These are phyloP conservation scores for Pediacus dermestoides DNA, from an alignment of 2,888 invertebrate species.

Conservation along the genomic window DNA sequence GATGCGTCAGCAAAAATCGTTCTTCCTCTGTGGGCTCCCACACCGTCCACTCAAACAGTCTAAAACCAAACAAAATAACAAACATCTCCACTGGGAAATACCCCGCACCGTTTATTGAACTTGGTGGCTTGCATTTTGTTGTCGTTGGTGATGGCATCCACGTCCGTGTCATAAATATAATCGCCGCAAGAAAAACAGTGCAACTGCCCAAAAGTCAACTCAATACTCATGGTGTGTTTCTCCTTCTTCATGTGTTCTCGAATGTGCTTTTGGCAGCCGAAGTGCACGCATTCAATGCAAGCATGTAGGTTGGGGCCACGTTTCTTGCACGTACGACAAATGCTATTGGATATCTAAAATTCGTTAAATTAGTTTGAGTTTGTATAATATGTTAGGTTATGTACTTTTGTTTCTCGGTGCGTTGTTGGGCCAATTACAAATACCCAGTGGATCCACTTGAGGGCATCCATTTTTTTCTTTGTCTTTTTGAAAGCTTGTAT, in stretches of 20 bases:
- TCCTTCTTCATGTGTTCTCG: conserved; percentile 78
- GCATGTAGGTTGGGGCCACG: conserved; percentile 78
- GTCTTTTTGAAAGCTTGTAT: conserved; percentile 71
- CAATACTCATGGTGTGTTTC: conserved; percentile 82
- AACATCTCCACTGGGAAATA: background rate
- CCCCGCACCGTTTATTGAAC: conserved; percentile 40
- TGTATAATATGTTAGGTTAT: conserved; percentile 3
- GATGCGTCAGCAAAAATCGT: conserved; percentile 68
- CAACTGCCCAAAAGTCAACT: conserved; percentile 83
- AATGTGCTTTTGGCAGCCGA: conserved; percentile 89
- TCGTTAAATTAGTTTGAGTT: conserved; percentile 17
- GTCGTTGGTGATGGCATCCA: conserved; percentile 42
- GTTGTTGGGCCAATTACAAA: conserved; percentile 79
- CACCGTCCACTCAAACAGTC: conserved; percentile 57
- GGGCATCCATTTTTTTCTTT: conserved; percentile 61
- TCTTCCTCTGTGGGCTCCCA: conserved; percentile 81
- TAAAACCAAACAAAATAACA: conserved; percentile 14
- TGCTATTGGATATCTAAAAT: conserved; percentile 53
- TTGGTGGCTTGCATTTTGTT: conserved; percentile 42
- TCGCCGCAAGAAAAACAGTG: conserved; percentile 89
- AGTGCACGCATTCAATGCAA: conserved; percentile 88
- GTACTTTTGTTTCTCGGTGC: conserved; percentile 79
- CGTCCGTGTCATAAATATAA: conserved; percentile 68
- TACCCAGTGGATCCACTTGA: conserved; percentile 73
- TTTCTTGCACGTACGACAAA: conserved; percentile 76